Percentiles rank a stretch among this genome's conserved stretches.
These are phyloP conservation scores for Pomatorhinus ruficollis DNA, from an alignment of 2,113 vertebrate species.

Conservation along the genomic window DNA sequence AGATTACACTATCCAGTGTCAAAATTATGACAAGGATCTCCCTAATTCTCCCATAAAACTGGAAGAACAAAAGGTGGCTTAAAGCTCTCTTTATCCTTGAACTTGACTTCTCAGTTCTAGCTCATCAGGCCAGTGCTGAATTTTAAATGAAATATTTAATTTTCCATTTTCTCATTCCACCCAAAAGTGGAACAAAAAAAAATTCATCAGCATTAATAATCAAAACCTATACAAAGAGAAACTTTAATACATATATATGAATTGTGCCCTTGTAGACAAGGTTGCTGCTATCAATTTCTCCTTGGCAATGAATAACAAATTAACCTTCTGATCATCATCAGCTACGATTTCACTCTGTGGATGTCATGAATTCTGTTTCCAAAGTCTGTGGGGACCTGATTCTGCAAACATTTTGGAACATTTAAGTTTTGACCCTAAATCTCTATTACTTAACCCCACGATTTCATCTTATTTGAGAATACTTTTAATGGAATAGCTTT, in stretches of 20 bases:
- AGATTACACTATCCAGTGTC: neutral
- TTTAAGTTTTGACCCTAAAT: constrained; percentile 2
- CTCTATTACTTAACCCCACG: neutral
- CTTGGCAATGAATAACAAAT: constrained; percentile 15
- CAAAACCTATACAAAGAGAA: constrained; percentile 33
- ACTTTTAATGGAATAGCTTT: neutral
- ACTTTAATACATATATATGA: constrained; percentile 48
- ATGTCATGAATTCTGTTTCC: neutral
- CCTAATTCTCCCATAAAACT: neutral
- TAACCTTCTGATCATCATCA: constrained; percentile 22
- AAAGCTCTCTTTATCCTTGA: neutral
- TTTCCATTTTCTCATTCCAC: constrained; percentile 43
- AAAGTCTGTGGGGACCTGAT: neutral
- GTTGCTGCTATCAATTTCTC: constrained; percentile 39
- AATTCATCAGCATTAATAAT: constrained; percentile 23
- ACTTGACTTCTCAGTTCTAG: neutral
- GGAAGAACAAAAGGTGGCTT: neutral
- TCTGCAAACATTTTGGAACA: neutral
- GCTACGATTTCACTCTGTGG: neutral
- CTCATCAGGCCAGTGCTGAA: neutral
- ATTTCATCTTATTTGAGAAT: neutral
- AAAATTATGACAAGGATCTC: neutral
- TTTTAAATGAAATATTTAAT: constrained; percentile 38
- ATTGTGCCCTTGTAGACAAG: constrained; percentile 36
- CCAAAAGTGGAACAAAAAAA: constrained; percentile 4